Evolutionary conservation across 2,113 vertebrate species (phyloP).

Genomic region (Laticauda laticaudata): DNA sequence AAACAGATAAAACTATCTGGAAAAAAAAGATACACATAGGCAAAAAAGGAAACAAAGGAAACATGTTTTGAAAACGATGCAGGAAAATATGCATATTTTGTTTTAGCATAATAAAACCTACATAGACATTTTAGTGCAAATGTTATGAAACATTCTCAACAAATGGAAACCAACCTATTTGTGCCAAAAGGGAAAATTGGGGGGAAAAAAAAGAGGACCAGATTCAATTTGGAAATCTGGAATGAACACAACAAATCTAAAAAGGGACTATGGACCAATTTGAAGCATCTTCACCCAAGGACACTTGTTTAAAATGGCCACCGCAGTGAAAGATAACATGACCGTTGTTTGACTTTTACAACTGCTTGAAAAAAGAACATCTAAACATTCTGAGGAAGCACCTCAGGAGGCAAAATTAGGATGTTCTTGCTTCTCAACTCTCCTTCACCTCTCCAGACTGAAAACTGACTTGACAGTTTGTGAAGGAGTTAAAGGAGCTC

Average conservation of each 20-base stretch:
- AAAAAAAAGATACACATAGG: background rate
- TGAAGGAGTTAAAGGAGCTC: background rate
- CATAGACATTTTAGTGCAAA: background rate
- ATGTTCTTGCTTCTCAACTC: background rate
- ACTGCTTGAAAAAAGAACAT: background rate
- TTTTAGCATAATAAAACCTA: background rate
- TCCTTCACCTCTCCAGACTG: background rate
- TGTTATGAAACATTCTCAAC: background rate
- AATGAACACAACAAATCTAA: background rate
- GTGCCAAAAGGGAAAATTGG: background rate
- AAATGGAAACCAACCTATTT: background rate
- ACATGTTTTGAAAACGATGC: background rate
- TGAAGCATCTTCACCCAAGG: background rate
- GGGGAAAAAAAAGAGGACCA: background rate
- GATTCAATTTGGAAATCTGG: background rate
- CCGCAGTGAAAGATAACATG: background rate
- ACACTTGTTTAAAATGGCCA: background rate
- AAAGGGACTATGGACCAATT: background rate
- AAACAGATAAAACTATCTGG: background rate
- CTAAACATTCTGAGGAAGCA: background rate
- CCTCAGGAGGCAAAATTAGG: background rate
- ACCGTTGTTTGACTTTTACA: background rate
- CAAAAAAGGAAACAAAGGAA: background rate
- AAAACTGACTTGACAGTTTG: background rate
- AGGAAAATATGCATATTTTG: background rate